phyloP scores from a whole-genome alignment of 2,888 invertebrate genomes.

The Lasiommata megera region DNA sequence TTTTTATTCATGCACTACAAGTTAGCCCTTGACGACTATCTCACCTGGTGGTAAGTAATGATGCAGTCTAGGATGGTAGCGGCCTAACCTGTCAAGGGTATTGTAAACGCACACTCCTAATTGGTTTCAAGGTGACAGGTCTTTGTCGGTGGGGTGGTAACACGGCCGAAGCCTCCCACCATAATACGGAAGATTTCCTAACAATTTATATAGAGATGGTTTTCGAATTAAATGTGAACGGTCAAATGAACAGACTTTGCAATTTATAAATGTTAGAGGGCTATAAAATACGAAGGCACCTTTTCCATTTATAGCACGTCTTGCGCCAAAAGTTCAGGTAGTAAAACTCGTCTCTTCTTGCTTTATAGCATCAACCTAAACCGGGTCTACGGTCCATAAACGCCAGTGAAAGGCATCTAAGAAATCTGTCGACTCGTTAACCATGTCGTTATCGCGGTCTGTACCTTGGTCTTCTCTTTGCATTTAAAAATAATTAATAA shows the following conservation, averaged over 20 bases:
- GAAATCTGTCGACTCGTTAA: conserved; percentile 33
- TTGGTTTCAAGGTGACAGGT: too few relatives aligned
- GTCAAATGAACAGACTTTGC: background rate
- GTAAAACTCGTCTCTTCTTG: conserved; percentile 9
- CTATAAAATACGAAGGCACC: background rate
- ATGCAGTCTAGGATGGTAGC: too few relatives aligned
- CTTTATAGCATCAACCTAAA: conserved; percentile 11
- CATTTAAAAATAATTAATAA: background rate
- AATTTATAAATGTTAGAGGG: background rate
- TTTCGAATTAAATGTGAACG: background rate
- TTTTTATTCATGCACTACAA: too few relatives aligned
- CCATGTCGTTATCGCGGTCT: conserved; percentile 28
- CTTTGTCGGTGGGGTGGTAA: too few relatives aligned
- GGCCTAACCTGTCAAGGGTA: too few relatives aligned
- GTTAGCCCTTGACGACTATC: too few relatives aligned
- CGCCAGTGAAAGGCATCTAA: conserved; percentile 36
- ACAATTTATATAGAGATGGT: background rate
- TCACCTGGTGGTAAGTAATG: too few relatives aligned
- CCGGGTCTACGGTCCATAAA: conserved; percentile 31
- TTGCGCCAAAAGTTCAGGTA: conserved; percentile 8
- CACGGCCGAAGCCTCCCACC: too few relatives aligned
- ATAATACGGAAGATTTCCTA: background rate
- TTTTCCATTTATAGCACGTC: conserved; percentile 4
- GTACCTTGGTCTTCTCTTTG: background rate
- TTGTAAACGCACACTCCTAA: too few relatives aligned